These are phyloP conservation scores for Microcebus tavaratra DNA, from an alignment of 2,113 vertebrate genomes.

Conservation along the genomic window DNA sequence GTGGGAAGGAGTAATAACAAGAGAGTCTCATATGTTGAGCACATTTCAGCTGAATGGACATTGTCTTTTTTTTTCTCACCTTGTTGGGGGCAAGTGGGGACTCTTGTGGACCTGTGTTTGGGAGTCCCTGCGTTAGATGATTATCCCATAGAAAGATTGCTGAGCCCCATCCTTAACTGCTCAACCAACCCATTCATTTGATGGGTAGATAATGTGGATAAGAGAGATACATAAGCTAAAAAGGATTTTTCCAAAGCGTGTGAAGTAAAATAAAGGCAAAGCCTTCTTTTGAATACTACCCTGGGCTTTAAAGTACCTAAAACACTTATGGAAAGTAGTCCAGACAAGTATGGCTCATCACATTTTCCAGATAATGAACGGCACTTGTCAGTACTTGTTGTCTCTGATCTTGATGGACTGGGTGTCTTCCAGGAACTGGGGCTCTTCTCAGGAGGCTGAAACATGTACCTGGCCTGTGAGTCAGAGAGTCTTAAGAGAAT, in stretches of 20 bases:
- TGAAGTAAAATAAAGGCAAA: background rate
- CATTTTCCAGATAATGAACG: background rate
- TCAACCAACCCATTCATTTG: background rate
- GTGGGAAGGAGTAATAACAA: background rate
- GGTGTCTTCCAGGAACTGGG: background rate
- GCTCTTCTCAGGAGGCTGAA: background rate
- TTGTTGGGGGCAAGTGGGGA: background rate
- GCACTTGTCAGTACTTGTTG: background rate
- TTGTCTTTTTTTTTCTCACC: background rate
- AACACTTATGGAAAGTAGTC: background rate
- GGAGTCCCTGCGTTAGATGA: background rate
- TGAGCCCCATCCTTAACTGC: background rate
- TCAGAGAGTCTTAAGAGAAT: background rate
- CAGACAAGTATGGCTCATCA: background rate
- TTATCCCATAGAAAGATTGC: background rate
- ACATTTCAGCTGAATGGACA: background rate
- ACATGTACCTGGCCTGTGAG: background rate
- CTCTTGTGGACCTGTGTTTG: background rate
- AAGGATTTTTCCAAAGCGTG: background rate
- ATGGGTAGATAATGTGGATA: background rate
- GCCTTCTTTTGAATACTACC: background rate
- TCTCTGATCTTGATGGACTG: background rate
- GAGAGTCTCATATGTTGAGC: background rate
- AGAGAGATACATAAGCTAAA: background rate
- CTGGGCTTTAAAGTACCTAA: background rate